Evolutionary conservation across 2,797 vertebrate genomes (phyloP).

Genomic region (Triplophysa bombifrons): DNA sequence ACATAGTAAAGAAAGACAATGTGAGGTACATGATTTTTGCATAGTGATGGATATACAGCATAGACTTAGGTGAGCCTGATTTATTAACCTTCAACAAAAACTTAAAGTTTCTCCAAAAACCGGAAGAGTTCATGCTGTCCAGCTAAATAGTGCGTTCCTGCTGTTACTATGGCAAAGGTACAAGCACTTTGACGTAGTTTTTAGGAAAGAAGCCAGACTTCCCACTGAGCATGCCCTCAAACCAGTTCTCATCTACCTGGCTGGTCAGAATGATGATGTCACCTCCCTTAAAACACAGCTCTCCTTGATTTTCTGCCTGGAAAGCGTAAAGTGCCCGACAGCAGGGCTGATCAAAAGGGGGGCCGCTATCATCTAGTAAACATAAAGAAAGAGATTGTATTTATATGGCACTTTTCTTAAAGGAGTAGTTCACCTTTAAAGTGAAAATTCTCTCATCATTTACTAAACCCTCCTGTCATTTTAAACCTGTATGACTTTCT

Average conservation of each 20-base stretch:
- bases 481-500: no score
- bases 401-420: background rate
- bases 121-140: slow-evolving; percentile 25
- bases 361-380: slow-evolving; percentile 69
- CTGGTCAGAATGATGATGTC: slow-evolving; percentile 88
- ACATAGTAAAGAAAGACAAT: slow-evolving; percentile 20
- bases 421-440: no score
- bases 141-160: slow-evolving; percentile 17
- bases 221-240: slow-evolving; percentile 80
- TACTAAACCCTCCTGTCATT: no score
- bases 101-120: slow-evolving; percentile 14
- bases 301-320: slow-evolving; percentile 82
- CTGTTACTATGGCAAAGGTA: slow-evolving; percentile 84
- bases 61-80: slow-evolving; percentile 9
- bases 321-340: slow-evolving; percentile 89
- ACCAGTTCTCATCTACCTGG: slow-evolving; percentile 90
- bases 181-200: slow-evolving; percentile 88
- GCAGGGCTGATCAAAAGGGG: slow-evolving; percentile 84
- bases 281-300: slow-evolving; percentile 88
- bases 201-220: slow-evolving; percentile 87
- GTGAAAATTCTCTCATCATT: no score
- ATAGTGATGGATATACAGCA: slow-evolving; percentile 37
- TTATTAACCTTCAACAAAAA: slow-evolving; percentile 16
- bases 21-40: slow-evolving; percentile 34
- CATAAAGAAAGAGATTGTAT: background rate